Base-by-base conservation (phyloP, 2,797 vertebrate genomes). In the Melanotaenia nigrans region DNA sequence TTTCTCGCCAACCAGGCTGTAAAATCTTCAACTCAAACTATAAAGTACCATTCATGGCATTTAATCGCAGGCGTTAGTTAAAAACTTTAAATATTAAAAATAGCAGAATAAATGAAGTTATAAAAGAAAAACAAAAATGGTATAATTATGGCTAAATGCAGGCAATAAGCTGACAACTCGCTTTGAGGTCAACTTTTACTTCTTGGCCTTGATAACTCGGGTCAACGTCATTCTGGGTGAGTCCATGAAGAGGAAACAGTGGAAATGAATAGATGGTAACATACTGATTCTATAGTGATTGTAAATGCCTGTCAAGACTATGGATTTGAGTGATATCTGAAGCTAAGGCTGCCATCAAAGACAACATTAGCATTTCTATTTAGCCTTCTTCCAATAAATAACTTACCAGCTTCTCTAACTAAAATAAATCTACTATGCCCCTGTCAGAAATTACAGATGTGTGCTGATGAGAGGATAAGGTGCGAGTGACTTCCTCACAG, bases 31-130 rank as follows among this genome's bases (percentile, higher is more conserved):
- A 57, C 59, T 72, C 24, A 68, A 72, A 73, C 72, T 65, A 57
- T 77, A 77, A 68, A 81, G 93, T 92, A 92, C 90, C 91, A 24
- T 76, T 85, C 11, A 58, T 22, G 66, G 65, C 59, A 64, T 86
- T 81, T 87, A 67, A 83, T 85, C 69, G 67, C 62, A 81, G 53
- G 65, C 62, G 28, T 82, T 61, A 72, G 47, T 65, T 77, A 40
- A 81, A 79, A 82, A 78, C 28, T 53, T 13, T 36, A 73, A 72
- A 71, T 30, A 70, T 32, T 83, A 18, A 24, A 5, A 12, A 65
- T 5, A 14, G n/a, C 6, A 10, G 25, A 40, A 12, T 30, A 60
- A 57, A 36, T 59, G 60, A 40, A 33, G 35, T 5, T 40, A 22
- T 22, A 53, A 70, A 22, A 45, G 0, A 30, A 30, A 38, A 47